Base-by-base conservation (phyloP, 2,797 vertebrate species). In the Tinamus major region DNA sequence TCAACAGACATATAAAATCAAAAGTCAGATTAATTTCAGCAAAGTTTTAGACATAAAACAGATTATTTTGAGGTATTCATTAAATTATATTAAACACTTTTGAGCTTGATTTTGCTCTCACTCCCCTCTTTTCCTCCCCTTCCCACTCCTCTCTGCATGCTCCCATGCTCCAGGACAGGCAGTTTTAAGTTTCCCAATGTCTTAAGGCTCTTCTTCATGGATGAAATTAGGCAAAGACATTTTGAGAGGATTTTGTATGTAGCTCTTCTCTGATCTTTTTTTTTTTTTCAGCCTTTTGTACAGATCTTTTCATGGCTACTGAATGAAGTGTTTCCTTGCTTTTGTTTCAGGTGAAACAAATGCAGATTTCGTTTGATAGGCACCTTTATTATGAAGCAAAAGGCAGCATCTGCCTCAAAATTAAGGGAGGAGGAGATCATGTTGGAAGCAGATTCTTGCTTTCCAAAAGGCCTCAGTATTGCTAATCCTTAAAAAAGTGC, bases 281-380 rank as follows among this genome's bases (percentile, higher is more conserved):
- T 79, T 61, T 71, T 77, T 70, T 13, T 4, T 26, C 71, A 87
- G 69, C 76, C 33, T 90, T 83, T 55, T 42, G 33, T 69, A 29
- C 29, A 75, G 67, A 93, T 90, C 64, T 85, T 77, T 75, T 49
- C 26, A 44, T 72, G 64, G 65, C 26, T 85, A 42, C 62, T 55
- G 87, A 85, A 75, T 67, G 51, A 82, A 84, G 27, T 61, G 58
- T 46, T 64, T 85, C 58, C 33, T 70, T 94, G 85, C 59, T 87
- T 95, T 95, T 95, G 82, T 81, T 92, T 88, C 31, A 78, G 75
- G 46, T 88, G 49, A 92, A 87, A 55, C 82, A 61, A 65, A n/a
- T 65, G 37, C 67, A 90, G 79, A 51, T 13, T 81, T 78, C 75
- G 37, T 79, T 58, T 78, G 67, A 8, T 11, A 79, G 84, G 13